Base-by-base conservation (phyloP, 1,140 invertebrate genomes). In the Penaeus chinensis region DNA sequence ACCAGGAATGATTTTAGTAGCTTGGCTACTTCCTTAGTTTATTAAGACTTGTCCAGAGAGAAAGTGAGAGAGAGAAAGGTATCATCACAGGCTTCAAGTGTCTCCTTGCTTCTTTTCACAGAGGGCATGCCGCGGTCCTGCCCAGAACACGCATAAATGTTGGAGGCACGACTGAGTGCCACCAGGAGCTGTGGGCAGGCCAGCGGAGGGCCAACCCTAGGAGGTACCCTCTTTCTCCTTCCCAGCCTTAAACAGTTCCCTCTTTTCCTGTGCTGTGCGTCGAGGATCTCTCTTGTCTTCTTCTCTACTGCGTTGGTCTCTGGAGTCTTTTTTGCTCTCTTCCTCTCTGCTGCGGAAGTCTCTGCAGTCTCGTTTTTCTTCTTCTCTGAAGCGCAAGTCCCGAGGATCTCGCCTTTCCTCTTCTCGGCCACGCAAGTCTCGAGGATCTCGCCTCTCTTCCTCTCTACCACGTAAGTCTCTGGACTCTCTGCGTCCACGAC, bases 251-350 rank as follows among this genome's bases (percentile, higher is more conserved):
- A 90, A 90, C 54, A 90, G 82, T 82, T 90, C 89, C 77, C 89
- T 85, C 54, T 90, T 90, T 61, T 90, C 89, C 82, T 90, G 89
- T 76, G 89, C 89, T 18, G 89, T 90, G 60, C 89, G 87, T 81
- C 76, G 76, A 79, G 61, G 78, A 61, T 80, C 76, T 61, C 42
- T 69, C 47, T 80, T 77, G 20, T 76, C 47, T 32, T 37, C 42
- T 24, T 62, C 71, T 22, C 76, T 79, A n/a, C 85, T 54, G 54
- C 66, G 77, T 79, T 80, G 27, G 61, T 61, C 63, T 80, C 62
- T 62, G 47, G 84, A 85, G 65, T 89, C 66, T 66, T 81, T 63
- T 65, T 87, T 84, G 62, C 80, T 79, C 81, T 85, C 77, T 81
- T 86, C 65, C 84, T 89, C 63, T 79, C 85, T 71, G 24, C 2